Base-by-base conservation (phyloP, 2,113 vertebrate genomes). In the Neodontobutis hainanensis region DNA sequence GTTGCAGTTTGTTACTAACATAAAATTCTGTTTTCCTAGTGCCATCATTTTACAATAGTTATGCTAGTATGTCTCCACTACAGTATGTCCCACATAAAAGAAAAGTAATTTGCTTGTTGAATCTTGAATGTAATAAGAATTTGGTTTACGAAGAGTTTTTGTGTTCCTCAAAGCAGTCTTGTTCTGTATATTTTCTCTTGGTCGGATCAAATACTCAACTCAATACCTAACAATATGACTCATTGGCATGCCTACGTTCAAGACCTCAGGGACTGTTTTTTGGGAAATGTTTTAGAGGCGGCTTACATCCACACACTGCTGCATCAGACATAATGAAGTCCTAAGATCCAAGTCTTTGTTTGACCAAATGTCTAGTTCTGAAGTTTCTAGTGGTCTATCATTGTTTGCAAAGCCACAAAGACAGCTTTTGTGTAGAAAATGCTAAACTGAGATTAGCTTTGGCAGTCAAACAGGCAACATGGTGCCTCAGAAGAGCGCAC, bases 361-460 rank as follows among this genome's bases (percentile, higher is more conserved):
- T 80, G 52, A 75, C 53, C 69, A 59, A 74, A 66, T 66, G 27
- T 70, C 51, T 34, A 12, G 63, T 84, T 77, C 60, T 60, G 75
- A 78, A 58, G 65, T 68, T 78, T 86, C 65, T 35, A 55, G 27
- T 52, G 67, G 62, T 77, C 73, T 65, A 70, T 68, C 75, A 77
- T 81, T 85, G 77, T 88, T 73, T 76, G 46, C 78, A 42, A 48
- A 62, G 78, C 74, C 73, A 84, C 85, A 88, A 82, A 81, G 57
- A 56, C 61, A 11, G 44, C 66, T 76, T 88, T 92, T 91, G 85
- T 91, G 71, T 73, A 64, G 44, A 55, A 83, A 91, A 89, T 88
- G 85, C 86, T 90, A 89, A 92, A 91, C 81, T 82, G 76, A 83
- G 88, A 89, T 91, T 85, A 88, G 73, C 77, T 63, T 49, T 60